Conservation (phyloP, 2,797 vertebrate species). For the Gambusia yucatana region DNA sequence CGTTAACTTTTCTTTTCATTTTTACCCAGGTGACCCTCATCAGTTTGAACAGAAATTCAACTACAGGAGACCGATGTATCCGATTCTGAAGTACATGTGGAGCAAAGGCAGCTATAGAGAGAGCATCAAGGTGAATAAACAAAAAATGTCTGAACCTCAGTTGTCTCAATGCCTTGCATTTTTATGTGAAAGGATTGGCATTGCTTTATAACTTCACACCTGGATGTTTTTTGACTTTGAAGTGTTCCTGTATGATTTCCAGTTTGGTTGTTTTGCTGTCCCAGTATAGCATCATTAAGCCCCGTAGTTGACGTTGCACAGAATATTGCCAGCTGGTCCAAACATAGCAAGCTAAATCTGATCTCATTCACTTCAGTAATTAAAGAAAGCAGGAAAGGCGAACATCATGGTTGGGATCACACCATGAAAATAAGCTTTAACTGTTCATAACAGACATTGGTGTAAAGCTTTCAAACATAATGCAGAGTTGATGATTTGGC, state of each 20-base stretch:
- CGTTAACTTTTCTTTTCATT: not conserved
- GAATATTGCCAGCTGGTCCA: not conserved
- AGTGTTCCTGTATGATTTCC: not conserved
- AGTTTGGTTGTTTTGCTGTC: not conserved
- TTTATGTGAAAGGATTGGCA: not conserved
- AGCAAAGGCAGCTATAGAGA: slow-evolving; percentile 88
- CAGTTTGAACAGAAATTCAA: slow-evolving; percentile 99
- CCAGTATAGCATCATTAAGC: not conserved
- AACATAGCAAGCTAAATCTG: not conserved
- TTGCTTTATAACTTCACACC: not conserved
- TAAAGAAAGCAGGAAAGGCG: not conserved
- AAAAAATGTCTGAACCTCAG: not conserved
- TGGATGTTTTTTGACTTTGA: not conserved
- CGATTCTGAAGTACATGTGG: slow-evolving; percentile 98
- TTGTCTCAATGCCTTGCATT: not conserved
- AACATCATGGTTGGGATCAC: not conserved
- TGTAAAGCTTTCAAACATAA: not conserved
- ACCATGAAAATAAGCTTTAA: not conserved
- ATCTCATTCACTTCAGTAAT: not conserved
- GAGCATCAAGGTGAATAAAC: slow-evolving; percentile 89
- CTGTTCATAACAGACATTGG: not conserved
- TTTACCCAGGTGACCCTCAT: slow-evolving; percentile 91
- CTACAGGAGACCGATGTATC: slow-evolving; percentile 98
- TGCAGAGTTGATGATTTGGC: not conserved
- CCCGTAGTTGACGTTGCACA: not conserved